These are phyloP conservation scores for Salpingus planirostris DNA, from an alignment of 2,888 invertebrate genomes.

Conservation along the genomic window DNA sequence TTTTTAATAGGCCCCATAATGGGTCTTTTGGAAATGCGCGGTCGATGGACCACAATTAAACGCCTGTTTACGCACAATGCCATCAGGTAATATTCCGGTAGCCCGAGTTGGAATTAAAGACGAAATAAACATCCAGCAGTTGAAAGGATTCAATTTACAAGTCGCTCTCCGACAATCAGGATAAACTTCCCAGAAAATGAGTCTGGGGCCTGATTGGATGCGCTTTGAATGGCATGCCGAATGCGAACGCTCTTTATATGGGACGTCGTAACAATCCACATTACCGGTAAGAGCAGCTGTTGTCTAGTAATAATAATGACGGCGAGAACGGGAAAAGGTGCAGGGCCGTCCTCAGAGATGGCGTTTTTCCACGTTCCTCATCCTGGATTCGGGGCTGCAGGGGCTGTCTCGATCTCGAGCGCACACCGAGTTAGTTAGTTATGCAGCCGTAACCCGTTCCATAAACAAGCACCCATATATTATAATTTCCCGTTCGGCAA, in stretches of 20 bases:
- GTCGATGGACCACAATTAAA: constrained; percentile 13
- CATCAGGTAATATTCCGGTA: constrained; percentile 19
- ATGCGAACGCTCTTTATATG: too few relatives aligned
- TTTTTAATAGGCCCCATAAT: constrained; percentile 15
- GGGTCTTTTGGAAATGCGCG: constrained; percentile 11
- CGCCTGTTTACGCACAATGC: constrained; percentile 17
- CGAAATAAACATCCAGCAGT: constrained; percentile 20
- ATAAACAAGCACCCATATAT: too few relatives aligned
- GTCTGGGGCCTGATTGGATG: constrained; percentile 11
- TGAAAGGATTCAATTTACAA: constrained; percentile 30
- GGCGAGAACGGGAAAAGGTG: too few relatives aligned
- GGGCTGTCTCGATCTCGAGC: too few relatives aligned
- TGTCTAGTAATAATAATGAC: too few relatives aligned
- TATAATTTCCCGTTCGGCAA: constrained; percentile 13
- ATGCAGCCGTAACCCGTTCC: too few relatives aligned
- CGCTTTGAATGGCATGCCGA: constrained; percentile 15
- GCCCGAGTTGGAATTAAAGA: constrained; percentile 16
- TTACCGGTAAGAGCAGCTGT: too few relatives aligned
- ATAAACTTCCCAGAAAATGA: constrained; percentile 27
- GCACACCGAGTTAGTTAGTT: too few relatives aligned
- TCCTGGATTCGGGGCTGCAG: too few relatives aligned
- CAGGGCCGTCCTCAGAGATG: too few relatives aligned
- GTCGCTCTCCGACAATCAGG: constrained; percentile 25
- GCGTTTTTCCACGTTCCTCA: too few relatives aligned
- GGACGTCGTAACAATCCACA: too few relatives aligned